Evolutionary conservation across 2,888 invertebrate genomes (phyloP).

Genomic region (Campopleginae sp.): DNA sequence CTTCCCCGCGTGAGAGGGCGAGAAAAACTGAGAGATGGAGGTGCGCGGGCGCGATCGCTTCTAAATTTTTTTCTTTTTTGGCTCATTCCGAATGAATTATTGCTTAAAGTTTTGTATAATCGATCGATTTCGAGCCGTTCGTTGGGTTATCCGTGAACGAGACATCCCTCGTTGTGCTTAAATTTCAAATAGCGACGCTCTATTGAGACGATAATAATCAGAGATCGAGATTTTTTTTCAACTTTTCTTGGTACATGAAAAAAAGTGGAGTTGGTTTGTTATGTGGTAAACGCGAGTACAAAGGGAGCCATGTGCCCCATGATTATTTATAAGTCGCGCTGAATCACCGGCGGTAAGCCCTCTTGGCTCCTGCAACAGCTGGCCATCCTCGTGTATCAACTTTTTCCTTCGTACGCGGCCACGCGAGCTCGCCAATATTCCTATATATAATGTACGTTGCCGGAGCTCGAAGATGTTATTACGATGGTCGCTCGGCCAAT

Average conservation of each 20-base stretch:
- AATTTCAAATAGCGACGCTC: too few species aligned
- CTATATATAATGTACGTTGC: slow-evolving; percentile 73
- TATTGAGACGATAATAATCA: too few species aligned
- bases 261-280: too few species aligned
- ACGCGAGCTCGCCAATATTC: slow-evolving; percentile 25
- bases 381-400: slow-evolving; percentile 44
- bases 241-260: too few species aligned
- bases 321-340: slow-evolving; percentile 76
- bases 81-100: too few species aligned
- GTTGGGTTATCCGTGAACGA: too few species aligned
- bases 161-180: too few species aligned
- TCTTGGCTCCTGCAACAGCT: slow-evolving; percentile 45
- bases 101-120: too few species aligned
- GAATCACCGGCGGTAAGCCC: slow-evolving; percentile 73
- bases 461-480: slow-evolving; percentile 70
- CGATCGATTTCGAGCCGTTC: too few species aligned
- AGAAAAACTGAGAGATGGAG: slow-evolving; percentile 41
- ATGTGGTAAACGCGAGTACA: slow-evolving; percentile 48
- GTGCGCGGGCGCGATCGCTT: too few species aligned
- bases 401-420: slow-evolving; percentile 50
- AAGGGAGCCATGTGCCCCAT: slow-evolving; percentile 57
- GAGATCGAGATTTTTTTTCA: too few species aligned
- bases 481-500: slow-evolving; percentile 64
- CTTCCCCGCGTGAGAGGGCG: slow-evolving; percentile 48
- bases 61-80: too few species aligned